phyloP scores from a whole-genome alignment of 2,888 invertebrate genomes.

The Leptogaster cylindrica region DNA sequence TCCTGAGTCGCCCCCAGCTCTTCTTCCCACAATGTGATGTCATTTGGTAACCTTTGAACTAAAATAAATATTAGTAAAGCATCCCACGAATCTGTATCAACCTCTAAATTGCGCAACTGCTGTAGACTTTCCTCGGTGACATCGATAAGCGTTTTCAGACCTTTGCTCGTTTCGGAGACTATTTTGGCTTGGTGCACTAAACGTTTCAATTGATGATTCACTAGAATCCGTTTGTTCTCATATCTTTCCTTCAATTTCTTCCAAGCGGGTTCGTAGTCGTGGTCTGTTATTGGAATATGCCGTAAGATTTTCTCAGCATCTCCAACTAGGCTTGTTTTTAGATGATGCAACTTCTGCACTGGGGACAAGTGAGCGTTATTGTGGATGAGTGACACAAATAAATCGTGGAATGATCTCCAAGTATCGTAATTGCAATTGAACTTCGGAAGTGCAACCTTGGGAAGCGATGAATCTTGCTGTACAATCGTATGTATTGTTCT shows the following conservation, averaged over 20 bases:
- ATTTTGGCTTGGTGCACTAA: slow-evolving; percentile 4
- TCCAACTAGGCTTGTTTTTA: not conserved
- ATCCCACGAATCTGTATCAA: not conserved
- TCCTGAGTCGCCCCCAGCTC: not conserved
- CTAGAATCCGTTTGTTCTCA: slow-evolving; percentile 43
- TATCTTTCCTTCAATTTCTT: slow-evolving; percentile 30
- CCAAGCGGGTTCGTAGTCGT: slow-evolving; percentile 39
- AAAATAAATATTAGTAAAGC: not conserved
- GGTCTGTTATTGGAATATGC: slow-evolving; percentile 28
- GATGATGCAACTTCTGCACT: slow-evolving; percentile 33
- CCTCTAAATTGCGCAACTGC: not conserved
- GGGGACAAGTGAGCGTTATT: not conserved
- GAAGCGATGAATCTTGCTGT: too few relatives aligned
- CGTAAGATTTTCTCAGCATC: slow-evolving; percentile 31
- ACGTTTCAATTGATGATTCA: slow-evolving; percentile 39
- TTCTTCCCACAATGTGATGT: not conserved
- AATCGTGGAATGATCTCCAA: too few relatives aligned
- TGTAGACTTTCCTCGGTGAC: not conserved
- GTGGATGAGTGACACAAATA: too few relatives aligned
- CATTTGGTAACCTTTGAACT: not conserved
- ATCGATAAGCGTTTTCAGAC: slow-evolving; percentile 40
- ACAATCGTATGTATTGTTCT: too few relatives aligned
- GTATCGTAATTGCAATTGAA: too few relatives aligned
- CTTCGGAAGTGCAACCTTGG: too few relatives aligned
- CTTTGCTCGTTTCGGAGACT: not conserved